Conservation (phyloP, 2,888 invertebrate species). For the Tryphoninae sp. region DNA sequence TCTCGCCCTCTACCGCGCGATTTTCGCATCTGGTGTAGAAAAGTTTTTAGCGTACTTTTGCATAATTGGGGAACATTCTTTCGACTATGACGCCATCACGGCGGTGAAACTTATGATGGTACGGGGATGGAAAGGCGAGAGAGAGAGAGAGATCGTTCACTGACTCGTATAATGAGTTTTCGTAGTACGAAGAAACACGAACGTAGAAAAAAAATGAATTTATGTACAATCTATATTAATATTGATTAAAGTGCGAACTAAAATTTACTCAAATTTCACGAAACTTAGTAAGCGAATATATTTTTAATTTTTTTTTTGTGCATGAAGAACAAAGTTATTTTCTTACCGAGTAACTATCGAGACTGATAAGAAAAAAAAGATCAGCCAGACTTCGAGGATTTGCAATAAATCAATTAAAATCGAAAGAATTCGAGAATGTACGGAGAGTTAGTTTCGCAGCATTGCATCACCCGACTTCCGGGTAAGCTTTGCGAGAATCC, state of each 20-base stretch:
- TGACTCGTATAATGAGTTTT: conserved; percentile 38
- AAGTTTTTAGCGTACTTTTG: conserved; percentile 71
- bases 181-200: not conserved
- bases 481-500: conserved; percentile 45
- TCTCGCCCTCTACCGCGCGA: conserved; percentile 36
- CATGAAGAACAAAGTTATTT: too few species aligned
- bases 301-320: not conserved
- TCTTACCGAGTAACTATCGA: too few species aligned
- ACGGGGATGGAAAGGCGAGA: not conserved
- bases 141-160: conserved; percentile 18
- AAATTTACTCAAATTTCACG: not conserved
- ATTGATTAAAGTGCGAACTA: not conserved
- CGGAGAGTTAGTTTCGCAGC: conserved; percentile 18
- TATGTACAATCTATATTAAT: not conserved
- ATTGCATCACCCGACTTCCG: conserved; percentile 20
- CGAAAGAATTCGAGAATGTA: too few species aligned
- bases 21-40: conserved; percentile 49
- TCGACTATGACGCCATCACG: conserved; percentile 61
- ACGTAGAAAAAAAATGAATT: not conserved
- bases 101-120: conserved; percentile 31
- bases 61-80: conserved; percentile 79
- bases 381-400: too few species aligned
- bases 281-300: not conserved
- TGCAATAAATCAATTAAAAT: too few species aligned
- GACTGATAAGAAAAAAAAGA: too few species aligned